Conservation (phyloP, 2,888 invertebrate genomes). For the Cabera pusaria region DNA sequence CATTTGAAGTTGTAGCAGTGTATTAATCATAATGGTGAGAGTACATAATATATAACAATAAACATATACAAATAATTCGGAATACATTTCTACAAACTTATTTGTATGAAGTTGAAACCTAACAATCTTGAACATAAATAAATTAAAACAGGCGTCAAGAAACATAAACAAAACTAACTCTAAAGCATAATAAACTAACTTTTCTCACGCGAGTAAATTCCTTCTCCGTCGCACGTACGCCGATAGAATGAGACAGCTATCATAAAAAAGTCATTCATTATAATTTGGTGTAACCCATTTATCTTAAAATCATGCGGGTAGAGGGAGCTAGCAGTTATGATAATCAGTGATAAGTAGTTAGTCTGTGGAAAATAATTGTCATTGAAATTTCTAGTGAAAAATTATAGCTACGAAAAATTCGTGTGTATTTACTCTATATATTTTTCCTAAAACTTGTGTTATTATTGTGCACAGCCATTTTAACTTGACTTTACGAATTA, state of each 20-base stretch:
- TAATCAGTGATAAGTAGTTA: too few relatives aligned
- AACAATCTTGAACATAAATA: background rate
- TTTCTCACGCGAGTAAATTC: conserved; percentile 46
- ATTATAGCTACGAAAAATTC: too few relatives aligned
- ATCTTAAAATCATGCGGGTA: conserved; percentile 49
- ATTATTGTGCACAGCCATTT: too few relatives aligned
- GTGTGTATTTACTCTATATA: too few relatives aligned
- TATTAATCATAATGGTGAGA: too few relatives aligned
- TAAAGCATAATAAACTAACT: conserved; percentile 40
- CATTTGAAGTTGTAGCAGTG: too few relatives aligned
- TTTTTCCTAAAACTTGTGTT: too few relatives aligned
- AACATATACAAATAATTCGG: background rate
- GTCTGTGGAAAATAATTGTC: too few relatives aligned
- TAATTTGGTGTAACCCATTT: conserved; percentile 49
- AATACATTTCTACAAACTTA: background rate
- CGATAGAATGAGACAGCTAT: conserved; percentile 7
- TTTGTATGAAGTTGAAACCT: background rate
- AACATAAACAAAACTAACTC: conserved; percentile 44
- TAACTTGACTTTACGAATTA: too few relatives aligned
- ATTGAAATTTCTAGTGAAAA: too few relatives aligned
- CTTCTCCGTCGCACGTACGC: conserved; percentile 35
- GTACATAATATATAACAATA: too few relatives aligned
- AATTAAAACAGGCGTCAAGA: conserved; percentile 14
- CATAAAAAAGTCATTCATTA: conserved; percentile 42
- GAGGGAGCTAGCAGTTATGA: conserved; percentile 1